Evolutionary conservation across 2,888 invertebrate species (phyloP), one percentile per base, ranked within the genome.

Genomic region (Pristionchus maxplancki): DNA sequence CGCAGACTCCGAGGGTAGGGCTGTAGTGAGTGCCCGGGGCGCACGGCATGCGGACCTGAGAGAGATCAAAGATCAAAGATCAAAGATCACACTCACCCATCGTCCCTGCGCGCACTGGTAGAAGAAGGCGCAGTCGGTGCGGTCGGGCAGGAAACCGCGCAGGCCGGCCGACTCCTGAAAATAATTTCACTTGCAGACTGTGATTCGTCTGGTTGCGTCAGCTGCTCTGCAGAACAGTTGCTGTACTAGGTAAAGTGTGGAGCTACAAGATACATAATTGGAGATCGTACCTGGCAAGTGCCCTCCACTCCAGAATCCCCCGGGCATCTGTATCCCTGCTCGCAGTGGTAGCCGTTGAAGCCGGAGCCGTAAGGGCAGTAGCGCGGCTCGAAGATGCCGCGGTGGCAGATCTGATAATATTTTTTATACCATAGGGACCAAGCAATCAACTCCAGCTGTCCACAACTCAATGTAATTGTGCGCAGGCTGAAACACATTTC

Each of bases 11-110:
- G 20, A 88, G 50, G 17, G 81, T 50, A 83, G 89, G 89, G 48
- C 89, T 90, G 83, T 50, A 90, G 84, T 89, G 84, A 1, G 90
- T 90, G 50, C 89, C 90, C 1, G 89, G 71, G 40, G 90, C 89
- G 44, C 90, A 90, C 11, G 90, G 89, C 44, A 89, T 89, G n/a
- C 84, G 58, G 64, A 89, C 82, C 90, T 89, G 85, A 53, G 34
- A 17, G 31, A 48, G 28, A n/a, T 31, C 62, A 64, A 62, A 85
- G 64, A 64, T 53, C 82, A 83, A 83, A 64, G 84, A 85, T 31
- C 62, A 64, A 62, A 85, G 64, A 64, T 53, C 82, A 83, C 64
- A 64, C 85, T 64, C 62, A 85, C 85, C 87, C 87, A 87, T 87
- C 62, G 8, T 53, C 87, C 87, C 24, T 34, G 31, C 31, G 87